phyloP scores from a whole-genome alignment of 35 echinoderm and acorn worm species.

The Diadema setosum region DNA sequence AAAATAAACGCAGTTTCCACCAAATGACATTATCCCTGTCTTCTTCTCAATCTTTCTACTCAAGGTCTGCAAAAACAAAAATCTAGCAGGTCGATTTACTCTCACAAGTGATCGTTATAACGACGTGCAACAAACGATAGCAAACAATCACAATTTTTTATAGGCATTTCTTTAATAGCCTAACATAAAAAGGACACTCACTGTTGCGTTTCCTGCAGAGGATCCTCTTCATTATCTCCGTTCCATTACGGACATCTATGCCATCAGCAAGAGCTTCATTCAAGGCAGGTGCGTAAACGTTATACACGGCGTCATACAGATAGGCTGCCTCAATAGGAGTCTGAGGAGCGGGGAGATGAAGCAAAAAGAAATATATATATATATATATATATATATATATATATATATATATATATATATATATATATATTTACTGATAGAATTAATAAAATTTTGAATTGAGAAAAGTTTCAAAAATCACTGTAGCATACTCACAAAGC shows the following conservation, averaged over 20 bases:
- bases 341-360: neutral
- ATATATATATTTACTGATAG: neutral
- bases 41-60: too few species aligned
- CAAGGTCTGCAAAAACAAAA: too few species aligned
- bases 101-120: too few species aligned
- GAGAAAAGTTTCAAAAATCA: too few species aligned
- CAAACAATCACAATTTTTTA: too few species aligned
- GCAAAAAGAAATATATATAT: neutral
- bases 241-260: constrained; percentile 49
- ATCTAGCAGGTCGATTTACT: too few species aligned
- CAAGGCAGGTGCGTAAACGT: constrained; percentile 61
- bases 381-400: neutral
- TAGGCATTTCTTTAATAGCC: too few species aligned
- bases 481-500: too few species aligned
- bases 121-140: too few species aligned
- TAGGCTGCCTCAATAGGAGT: constrained; percentile 64
- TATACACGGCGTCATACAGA: constrained; percentile 78
- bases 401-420: neutral
- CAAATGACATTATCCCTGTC: too few species aligned
- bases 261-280: constrained; percentile 57
- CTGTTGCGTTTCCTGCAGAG: constrained; percentile 47
- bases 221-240: constrained; percentile 45
- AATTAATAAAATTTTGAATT: too few species aligned
- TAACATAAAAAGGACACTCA: constrained; percentile 28
- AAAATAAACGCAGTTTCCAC: too few species aligned